These are phyloP conservation scores for Crioceris asparagi DNA, from an alignment of 2,888 invertebrate genomes.

Conservation along the genomic window DNA sequence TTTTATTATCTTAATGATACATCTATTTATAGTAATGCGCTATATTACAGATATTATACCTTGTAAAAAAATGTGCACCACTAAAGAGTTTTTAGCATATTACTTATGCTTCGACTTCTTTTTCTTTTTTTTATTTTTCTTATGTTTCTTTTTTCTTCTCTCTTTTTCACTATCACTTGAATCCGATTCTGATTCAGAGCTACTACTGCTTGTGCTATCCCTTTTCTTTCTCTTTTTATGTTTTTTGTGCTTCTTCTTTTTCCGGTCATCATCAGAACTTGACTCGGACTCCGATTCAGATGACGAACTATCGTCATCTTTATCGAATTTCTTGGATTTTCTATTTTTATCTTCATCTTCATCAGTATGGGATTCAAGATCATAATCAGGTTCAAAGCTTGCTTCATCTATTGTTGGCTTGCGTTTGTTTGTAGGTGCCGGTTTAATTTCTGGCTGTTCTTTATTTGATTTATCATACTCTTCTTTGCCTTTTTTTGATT, in stretches of 20 bases:
- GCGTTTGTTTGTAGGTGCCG: slow-evolving; percentile 38
- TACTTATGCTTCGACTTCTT: slow-evolving; percentile 56
- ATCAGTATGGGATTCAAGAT: slow-evolving; percentile 54
- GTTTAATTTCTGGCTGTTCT: slow-evolving; percentile 34
- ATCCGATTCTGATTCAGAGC: slow-evolving; percentile 51
- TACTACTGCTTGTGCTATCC: slow-evolving; percentile 35
- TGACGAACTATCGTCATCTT: slow-evolving; percentile 36
- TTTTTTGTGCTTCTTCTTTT: slow-evolving; percentile 38
- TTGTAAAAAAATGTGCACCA: too few species aligned
- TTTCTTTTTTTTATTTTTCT: slow-evolving; percentile 62
- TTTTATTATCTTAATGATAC: too few species aligned
- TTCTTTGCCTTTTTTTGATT: slow-evolving; percentile 25
- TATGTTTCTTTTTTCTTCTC: slow-evolving; percentile 60
- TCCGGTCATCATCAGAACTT: slow-evolving; percentile 33
- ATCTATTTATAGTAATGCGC: too few species aligned
- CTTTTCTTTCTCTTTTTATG: slow-evolving; percentile 42
- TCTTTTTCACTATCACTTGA: slow-evolving; percentile 55
- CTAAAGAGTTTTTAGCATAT: too few species aligned
- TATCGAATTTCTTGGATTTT: slow-evolving; percentile 37
- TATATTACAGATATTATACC: too few species aligned
- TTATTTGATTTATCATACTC: slow-evolving; percentile 26
- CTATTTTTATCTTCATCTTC: slow-evolving; percentile 39
- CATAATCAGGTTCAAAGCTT: slow-evolving; percentile 65
- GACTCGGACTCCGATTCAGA: slow-evolving; percentile 31
- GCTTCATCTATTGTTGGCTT: slow-evolving; percentile 62